Evolutionary conservation across 2,797 vertebrate species (phyloP), one percentile per base, ranked within the genome.

Genomic region (Otolemur crassicaudatus): DNA sequence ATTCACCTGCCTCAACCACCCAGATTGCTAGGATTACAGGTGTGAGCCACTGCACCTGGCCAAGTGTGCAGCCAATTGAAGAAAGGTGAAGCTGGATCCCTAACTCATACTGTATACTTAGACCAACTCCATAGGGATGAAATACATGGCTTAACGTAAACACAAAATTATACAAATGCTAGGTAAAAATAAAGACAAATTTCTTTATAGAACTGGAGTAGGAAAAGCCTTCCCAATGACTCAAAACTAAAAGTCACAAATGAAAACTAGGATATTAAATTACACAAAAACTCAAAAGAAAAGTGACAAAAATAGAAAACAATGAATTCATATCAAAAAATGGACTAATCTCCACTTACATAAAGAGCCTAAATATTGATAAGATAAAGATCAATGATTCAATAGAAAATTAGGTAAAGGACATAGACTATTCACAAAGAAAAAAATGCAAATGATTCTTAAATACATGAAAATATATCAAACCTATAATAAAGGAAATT

Each of bases 381-480:
- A 92, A 90, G 22, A 69, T 84, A 80, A 95, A 91, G 58, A 75
- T 14, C n/a, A 69, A 46, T n/a, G 81, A 92, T 23, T 96, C 84
- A 76, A 40, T n/a, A 96, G 46, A 80, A 96, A 94, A 69, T 79
- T 87, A 90, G 9, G 34, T 67, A 89, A 96, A 97, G n/a, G 14
- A 70, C 58, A 69, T n/a, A 16, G 6, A 22, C 63, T 80, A 37
- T 40, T 60, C 27, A 58, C 23, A 86, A 43, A 84, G 87, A 60
- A 93, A 87, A 72, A 94, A 92, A 67, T 70, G 84, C 34, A 89
- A 94, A 76, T 29, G 23, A 85, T 87, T 43, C 60, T 94, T 88
- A 90, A 95, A 81, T 34, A 40, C 10, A 61, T 58, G 20, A 81
- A 67, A 91, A 83, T 49, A 83, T 96, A 37, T 97, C 91, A 93